Conservation (phyloP, 2,113 vertebrate species). For the Callipepla californica region DNA sequence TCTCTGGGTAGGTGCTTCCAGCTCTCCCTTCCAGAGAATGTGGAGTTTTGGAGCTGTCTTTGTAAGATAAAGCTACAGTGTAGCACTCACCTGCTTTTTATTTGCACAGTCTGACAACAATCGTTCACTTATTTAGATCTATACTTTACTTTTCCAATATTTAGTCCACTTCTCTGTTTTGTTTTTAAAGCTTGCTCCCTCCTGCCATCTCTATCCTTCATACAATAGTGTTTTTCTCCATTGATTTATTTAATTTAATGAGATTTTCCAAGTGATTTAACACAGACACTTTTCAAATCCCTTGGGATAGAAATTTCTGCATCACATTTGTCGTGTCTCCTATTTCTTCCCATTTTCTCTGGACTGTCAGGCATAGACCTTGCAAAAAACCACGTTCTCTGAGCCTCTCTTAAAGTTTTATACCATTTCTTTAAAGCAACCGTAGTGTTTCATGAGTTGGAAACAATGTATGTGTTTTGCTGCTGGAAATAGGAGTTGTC, state of each 20-base stretch:
- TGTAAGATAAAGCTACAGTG: neutral
- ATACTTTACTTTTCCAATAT: neutral
- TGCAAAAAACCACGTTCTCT: neutral
- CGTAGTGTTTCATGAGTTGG: neutral
- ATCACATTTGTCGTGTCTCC: slow-evolving; percentile 4
- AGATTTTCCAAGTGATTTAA: slow-evolving; percentile 17
- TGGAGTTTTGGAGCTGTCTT: neutral
- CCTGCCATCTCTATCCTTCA: neutral
- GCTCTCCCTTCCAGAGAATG: neutral
- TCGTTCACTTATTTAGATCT: neutral
- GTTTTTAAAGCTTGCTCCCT: neutral
- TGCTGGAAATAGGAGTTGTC: neutral
- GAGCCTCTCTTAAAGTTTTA: neutral
- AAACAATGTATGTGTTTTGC: neutral
- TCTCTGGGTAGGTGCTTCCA: neutral
- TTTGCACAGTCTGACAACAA: neutral
- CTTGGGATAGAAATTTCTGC: neutral
- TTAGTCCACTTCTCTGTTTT: neutral
- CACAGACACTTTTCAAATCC: slow-evolving; percentile 14
- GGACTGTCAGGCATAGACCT: neutral
- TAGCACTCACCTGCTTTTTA: neutral
- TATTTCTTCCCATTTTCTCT: neutral
- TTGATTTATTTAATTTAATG: slow-evolving; percentile 13
- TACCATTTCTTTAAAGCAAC: neutral
- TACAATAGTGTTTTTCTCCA: neutral